Base-by-base conservation (phyloP, 2,888 invertebrate genomes). In the Dimorphilus gyrociliatus region DNA sequence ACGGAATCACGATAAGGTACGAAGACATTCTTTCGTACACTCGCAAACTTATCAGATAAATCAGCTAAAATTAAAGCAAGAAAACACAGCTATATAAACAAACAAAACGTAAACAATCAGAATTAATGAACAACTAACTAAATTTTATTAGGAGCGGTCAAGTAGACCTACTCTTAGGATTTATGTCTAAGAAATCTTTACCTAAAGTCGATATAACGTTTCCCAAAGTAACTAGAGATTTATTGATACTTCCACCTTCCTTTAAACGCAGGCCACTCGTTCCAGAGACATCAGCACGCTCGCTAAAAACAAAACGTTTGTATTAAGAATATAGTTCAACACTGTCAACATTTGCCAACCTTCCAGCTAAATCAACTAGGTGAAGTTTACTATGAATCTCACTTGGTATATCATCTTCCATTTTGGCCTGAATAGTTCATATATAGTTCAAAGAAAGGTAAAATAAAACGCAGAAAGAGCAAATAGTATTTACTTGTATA, bases 191-290 rank as follows among this genome's bases (percentile, higher is more conserved):
- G n/a, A n/a, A n/a, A 21, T 18, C 23, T 34, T 82, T 57, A 6
- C 76, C 76, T 44, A 78, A 65, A 19, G 77, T 74, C n/a, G 76
- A 76, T 48, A 78, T 77, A 39, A 78, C 78, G 62, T 76, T 78
- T 48, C 78, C 76, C 25, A 78, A 67, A 24, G 77, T 76, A 19
- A 78, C 78, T 37, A 78, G 63, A 31, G 77, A 78, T 50, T 75
- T 75, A 58, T 78, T 78, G 49, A 78, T 78, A 48, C 75, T 77
- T 27, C 67, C 65, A 23, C 68, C 68, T 53, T 69, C 68, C 60
- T 81, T 82, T 40, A 88, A 65, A 15, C 86, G 70, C 62, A 82
- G 78, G 0, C 86, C 86, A 6, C 82, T 84, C 13, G 86, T 84
- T 23, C 84, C 85, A 1, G 84, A 49, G 2, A 51, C 45, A 37